These are phyloP conservation scores for Tiliqua scincoides DNA, from an alignment of 2,113 vertebrate genomes.

Conservation along the genomic window DNA sequence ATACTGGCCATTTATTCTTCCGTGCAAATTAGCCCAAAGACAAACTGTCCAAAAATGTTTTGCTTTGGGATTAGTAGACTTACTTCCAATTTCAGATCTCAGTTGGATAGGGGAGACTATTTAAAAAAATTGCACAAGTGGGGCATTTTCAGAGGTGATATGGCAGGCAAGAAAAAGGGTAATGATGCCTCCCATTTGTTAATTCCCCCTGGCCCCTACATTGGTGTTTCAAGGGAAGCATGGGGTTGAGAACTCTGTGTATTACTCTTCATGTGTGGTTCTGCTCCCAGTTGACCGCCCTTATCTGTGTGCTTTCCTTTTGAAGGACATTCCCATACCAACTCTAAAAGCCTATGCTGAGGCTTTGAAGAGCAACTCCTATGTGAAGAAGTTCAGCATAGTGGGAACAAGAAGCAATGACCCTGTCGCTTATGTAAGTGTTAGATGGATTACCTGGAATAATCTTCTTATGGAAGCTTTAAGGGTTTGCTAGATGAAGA, in stretches of 20 bases:
- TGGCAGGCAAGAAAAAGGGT: too few relatives aligned
- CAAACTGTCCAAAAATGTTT: too few relatives aligned
- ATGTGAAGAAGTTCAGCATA: constrained; percentile 94
- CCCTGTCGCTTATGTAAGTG: constrained; percentile 92
- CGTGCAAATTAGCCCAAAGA: too few relatives aligned
- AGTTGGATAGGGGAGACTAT: not conserved
- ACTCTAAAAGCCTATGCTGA: constrained; percentile 92
- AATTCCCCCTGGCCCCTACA: not conserved
- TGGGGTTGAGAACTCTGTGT: not conserved
- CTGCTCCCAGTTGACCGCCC: not conserved
- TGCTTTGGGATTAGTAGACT: not conserved
- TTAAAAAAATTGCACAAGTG: not conserved
- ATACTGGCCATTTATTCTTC: too few relatives aligned
- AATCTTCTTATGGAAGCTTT: fast-evolving
- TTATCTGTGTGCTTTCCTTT: constrained; percentile 32
- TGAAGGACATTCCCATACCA: constrained; percentile 92
- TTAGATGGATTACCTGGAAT: not conserved
- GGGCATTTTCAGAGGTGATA: not conserved
- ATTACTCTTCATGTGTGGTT: not conserved
- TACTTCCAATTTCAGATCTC: not conserved
- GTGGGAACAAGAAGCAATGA: constrained; percentile 96
- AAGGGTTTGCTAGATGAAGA: not conserved
- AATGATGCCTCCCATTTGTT: not conserved
- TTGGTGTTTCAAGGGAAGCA: not conserved
- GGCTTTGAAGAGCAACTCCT: constrained; percentile 86